phyloP scores from a whole-genome alignment of 1,140 invertebrate species.

The Galleria mellonella region DNA sequence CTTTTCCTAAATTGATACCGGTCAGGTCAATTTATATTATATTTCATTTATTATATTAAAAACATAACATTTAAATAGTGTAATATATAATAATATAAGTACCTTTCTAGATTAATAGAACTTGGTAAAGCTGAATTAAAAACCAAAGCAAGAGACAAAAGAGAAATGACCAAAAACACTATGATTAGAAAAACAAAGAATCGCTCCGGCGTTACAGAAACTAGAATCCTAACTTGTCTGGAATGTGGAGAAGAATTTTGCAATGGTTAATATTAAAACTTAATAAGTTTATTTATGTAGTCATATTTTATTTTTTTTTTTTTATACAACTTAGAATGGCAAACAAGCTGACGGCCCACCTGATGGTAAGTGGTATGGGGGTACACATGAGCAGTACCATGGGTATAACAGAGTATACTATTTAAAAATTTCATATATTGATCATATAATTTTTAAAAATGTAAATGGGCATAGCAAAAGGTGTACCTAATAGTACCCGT shows the following conservation, averaged over 20 bases:
- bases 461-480: too few species aligned
- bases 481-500: too few species aligned
- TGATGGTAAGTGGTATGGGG: too few species aligned
- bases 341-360: too few species aligned
- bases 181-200: slow-evolving; percentile 85
- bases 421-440: not conserved
- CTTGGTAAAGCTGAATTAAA: slow-evolving; percentile 85
- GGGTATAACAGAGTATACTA: too few species aligned
- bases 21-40: too few species aligned
- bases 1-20: too few species aligned
- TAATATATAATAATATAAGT: not conserved
- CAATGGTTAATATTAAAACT: slow-evolving; percentile 71
- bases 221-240: slow-evolving; percentile 80
- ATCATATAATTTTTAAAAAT: too few species aligned
- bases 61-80: too few species aligned
- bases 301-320: not conserved
- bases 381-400: too few species aligned
- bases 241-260: slow-evolving; percentile 93
- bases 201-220: slow-evolving; percentile 86
- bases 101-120: slow-evolving; percentile 80
- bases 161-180: slow-evolving; percentile 76
- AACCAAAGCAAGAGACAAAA: slow-evolving; percentile 79
- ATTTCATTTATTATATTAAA: too few species aligned
- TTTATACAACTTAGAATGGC: too few species aligned
- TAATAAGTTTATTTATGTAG: not conserved